phyloP scores from a whole-genome alignment of 2,888 invertebrate genomes.

The Celastrina argiolus region DNA sequence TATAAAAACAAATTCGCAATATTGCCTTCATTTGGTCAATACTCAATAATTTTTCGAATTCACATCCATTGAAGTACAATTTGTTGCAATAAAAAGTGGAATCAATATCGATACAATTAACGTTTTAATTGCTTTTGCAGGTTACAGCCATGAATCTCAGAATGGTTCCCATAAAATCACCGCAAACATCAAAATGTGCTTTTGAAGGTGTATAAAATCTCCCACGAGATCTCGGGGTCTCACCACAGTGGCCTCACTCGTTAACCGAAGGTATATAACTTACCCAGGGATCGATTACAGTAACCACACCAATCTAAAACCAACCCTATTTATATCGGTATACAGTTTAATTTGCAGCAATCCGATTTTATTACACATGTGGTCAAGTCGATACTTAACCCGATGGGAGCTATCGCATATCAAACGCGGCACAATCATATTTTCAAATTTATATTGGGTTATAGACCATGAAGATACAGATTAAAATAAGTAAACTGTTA shows the following conservation, averaged over 20 bases:
- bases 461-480: conserved; percentile 55
- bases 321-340: neutral
- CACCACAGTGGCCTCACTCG: conserved; percentile 60
- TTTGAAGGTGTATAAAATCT: conserved; percentile 40
- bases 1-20: neutral
- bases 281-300: conserved; percentile 35
- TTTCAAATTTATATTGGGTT: conserved; percentile 48
- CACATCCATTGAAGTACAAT: neutral
- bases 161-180: conserved; percentile 57
- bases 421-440: conserved; percentile 48
- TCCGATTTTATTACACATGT: conserved; percentile 29
- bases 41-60: neutral
- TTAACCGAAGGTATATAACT: conserved; percentile 53
- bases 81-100: neutral
- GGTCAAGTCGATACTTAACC: conserved; percentile 33
- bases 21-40: neutral
- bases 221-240: conserved; percentile 54
- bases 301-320: conserved; percentile 2
- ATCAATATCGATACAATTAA: conserved; percentile 26
- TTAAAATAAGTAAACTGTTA: conserved; percentile 30
- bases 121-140: conserved; percentile 23
- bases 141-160: conserved; percentile 41
- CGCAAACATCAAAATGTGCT: conserved; percentile 49
- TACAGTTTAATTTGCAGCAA: neutral
- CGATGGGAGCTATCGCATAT: conserved; percentile 51